Conservation (phyloP, 2,797 vertebrate species). For the Gallinago nigripennis region DNA sequence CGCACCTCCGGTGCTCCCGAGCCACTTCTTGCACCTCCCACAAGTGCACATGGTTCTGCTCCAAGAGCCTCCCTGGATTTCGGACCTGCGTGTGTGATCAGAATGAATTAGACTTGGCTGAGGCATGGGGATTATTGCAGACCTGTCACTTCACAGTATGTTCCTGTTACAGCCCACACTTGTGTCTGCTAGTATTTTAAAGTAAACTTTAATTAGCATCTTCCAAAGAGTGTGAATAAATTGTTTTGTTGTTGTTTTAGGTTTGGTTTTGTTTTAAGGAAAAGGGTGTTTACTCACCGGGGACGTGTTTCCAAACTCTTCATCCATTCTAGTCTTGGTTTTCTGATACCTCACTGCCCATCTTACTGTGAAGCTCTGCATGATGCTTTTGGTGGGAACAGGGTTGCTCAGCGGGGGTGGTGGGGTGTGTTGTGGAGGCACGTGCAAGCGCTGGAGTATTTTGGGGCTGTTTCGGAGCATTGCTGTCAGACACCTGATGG, state of each 20-base stretch:
- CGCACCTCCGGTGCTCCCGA: not conserved
- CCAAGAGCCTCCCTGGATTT: constrained; percentile 52
- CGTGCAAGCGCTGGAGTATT: not conserved
- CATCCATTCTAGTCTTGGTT: not conserved
- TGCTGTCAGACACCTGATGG: not conserved
- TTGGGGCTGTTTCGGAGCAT: not conserved
- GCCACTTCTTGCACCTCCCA: constrained; percentile 63
- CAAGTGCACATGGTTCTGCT: constrained; percentile 58
- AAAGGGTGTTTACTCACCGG: constrained; percentile 32
- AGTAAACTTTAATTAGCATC: constrained; percentile 65
- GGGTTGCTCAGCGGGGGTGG: not conserved
- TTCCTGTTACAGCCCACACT: constrained; percentile 70
- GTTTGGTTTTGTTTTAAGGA: constrained; percentile 50
- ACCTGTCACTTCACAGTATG: constrained; percentile 70
- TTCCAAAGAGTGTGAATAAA: constrained; percentile 51
- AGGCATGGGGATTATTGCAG: constrained; percentile 58
- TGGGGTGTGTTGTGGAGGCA: rapidly evolving
- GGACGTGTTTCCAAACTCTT: constrained; percentile 47
- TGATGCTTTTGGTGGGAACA: not conserved
- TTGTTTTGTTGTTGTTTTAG: constrained; percentile 66
- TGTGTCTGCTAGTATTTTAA: constrained; percentile 64
- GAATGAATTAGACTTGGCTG: constrained; percentile 58
- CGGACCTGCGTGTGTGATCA: constrained; percentile 20
- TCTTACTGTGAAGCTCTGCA: rapidly evolving
- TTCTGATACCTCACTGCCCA: not conserved